Conservation (phyloP, 2,888 invertebrate genomes). For the Spialia ferax region DNA sequence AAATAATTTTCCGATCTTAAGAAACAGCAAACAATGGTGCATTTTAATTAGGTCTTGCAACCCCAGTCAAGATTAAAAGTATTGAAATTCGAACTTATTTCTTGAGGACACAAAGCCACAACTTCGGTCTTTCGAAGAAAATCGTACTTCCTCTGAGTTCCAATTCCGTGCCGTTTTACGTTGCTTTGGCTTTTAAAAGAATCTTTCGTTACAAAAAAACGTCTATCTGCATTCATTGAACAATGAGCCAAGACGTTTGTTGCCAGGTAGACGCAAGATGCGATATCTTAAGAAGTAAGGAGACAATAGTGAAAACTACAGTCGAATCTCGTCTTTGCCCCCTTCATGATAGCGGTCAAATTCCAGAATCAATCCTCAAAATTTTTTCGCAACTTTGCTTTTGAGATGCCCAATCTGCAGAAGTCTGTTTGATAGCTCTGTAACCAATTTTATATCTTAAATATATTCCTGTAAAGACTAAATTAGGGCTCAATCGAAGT, state of each 20-base stretch:
- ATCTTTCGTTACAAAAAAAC: conserved; percentile 48
- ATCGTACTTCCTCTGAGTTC: conserved; percentile 36
- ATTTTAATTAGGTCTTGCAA: conserved; percentile 39
- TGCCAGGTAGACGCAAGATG: conserved; percentile 81
- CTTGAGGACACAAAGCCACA: conserved; percentile 34
- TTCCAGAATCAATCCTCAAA: neutral
- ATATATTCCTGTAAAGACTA: conserved; percentile 13
- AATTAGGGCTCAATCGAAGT: neutral
- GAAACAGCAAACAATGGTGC: conserved; percentile 29
- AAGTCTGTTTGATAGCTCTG: conserved; percentile 2
- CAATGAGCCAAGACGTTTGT: conserved; percentile 60
- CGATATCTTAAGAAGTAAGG: conserved; percentile 73
- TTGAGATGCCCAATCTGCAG: conserved; percentile 39
- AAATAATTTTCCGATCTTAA: conserved; percentile 2
- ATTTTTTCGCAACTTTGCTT: conserved; percentile 33
- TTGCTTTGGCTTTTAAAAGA: conserved; percentile 32
- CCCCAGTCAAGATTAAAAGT: conserved; percentile 38
- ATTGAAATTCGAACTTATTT: conserved; percentile 39
- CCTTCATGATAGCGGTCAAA: conserved; percentile 42
- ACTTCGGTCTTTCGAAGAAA: conserved; percentile 35
- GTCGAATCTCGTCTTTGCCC: conserved; percentile 44
- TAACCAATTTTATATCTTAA: conserved; percentile 20
- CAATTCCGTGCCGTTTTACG: conserved; percentile 37
- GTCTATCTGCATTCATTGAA: conserved; percentile 56
- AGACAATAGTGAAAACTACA: conserved; percentile 49